phyloP scores from a whole-genome alignment of 2,797 vertebrate genomes.

The Eidolon dupreanum region DNA sequence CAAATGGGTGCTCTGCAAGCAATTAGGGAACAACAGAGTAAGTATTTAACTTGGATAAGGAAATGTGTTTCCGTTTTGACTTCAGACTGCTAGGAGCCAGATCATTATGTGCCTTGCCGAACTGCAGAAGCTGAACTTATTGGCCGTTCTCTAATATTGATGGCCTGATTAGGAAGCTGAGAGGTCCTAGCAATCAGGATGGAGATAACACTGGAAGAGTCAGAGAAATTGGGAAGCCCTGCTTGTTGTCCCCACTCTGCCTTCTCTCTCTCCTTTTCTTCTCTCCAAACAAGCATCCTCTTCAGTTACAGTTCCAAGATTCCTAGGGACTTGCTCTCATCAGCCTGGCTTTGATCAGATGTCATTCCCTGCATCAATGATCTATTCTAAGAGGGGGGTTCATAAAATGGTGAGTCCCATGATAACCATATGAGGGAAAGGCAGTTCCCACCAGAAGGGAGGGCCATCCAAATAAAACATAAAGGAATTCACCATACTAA shows the following conservation, averaged over 20 bases:
- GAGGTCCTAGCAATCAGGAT: neutral
- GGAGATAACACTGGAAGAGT: neutral
- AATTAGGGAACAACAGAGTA: neutral
- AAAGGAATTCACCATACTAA: neutral
- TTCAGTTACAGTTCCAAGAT: neutral
- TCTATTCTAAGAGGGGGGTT: neutral
- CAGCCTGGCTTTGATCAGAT: neutral
- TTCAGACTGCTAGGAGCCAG: constrained; percentile 13
- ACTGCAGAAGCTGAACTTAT: constrained; percentile 12
- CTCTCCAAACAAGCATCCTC: neutral
- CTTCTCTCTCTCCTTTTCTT: neutral
- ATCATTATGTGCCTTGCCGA: neutral
- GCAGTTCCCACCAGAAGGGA: neutral
- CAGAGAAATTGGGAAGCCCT: neutral
- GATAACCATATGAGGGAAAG: neutral
- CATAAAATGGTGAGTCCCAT: neutral
- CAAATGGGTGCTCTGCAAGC: neutral
- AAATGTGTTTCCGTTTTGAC: constrained; percentile 20
- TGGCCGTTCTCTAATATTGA: neutral
- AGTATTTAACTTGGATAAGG: neutral
- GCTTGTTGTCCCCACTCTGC: neutral
- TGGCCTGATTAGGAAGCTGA: neutral
- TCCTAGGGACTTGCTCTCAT: neutral
- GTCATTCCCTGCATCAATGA: neutral
- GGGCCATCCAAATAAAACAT: neutral